Evolutionary conservation across 1,140 invertebrate genomes (phyloP).

Genomic region (Drosophila orosa): DNA sequence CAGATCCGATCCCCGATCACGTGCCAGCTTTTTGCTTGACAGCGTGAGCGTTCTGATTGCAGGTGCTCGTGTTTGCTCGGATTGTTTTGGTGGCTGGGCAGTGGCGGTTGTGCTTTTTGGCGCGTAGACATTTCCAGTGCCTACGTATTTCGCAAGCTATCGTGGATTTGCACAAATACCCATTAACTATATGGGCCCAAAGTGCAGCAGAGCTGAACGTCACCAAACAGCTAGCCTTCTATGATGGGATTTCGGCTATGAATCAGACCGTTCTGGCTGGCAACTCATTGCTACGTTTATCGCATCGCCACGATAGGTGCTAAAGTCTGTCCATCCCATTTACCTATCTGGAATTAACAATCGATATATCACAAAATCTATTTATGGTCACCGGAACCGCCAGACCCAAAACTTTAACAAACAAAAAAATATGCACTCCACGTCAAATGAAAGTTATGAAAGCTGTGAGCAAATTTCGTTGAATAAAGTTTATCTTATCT

Average conservation of each 20-base stretch:
- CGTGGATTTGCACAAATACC: conserved; percentile 44
- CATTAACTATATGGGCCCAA: conserved; percentile 55
- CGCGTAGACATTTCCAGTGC: conserved; percentile 57
- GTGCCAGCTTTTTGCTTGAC: conserved; percentile 23
- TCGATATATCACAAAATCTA: conserved; percentile 14
- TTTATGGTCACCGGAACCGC: conserved; percentile 1
- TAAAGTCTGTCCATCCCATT: conserved; percentile 13
- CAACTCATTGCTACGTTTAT: neutral
- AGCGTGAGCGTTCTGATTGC: conserved; percentile 28
- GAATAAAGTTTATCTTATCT: conserved; percentile 48
- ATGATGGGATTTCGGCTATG: conserved; percentile 14
- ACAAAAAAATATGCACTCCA: conserved; percentile 2
- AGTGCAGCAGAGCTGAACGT: conserved; percentile 29
- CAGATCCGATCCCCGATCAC: conserved; percentile 31
- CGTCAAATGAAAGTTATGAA: conserved; percentile 14
- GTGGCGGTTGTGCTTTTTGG: conserved; percentile 71
- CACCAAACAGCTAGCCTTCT: neutral
- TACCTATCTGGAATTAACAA: conserved; percentile 2
- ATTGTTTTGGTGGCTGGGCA: conserved; percentile 25
- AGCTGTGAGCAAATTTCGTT: conserved; percentile 12
- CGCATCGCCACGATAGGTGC: neutral
- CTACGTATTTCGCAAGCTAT: conserved; percentile 55
- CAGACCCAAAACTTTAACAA: neutral
- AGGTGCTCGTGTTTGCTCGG: conserved; percentile 26
- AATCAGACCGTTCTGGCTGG: conserved; percentile 7